Base-by-base conservation (phyloP, 1,140 invertebrate genomes). In the Lepidurus apus region DNA sequence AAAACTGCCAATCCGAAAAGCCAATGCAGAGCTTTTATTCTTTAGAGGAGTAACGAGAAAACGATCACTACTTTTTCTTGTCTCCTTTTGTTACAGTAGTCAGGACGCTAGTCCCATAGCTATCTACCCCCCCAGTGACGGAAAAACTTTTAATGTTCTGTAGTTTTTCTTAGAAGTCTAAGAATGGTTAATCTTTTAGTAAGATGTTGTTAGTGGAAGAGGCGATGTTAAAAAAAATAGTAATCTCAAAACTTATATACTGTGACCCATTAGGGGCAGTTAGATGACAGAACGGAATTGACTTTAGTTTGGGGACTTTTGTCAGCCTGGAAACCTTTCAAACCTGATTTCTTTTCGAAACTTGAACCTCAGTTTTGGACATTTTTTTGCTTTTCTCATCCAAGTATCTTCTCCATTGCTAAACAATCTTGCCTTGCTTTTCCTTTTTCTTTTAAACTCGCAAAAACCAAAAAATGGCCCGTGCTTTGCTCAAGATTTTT, bases 401-500 rank as follows among this genome's bases (percentile, higher is more conserved):
- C 13, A 4, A 65, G 53, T 65, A n/a, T 21, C 53, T n/a, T 21
- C 17, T n/a, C 21, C n/a, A 13, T 65, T 65, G 21, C 53, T 65
- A 13, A n/a, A 21, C 53, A 13, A n/a, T 47, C 21, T 17, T 21
- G 53, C 53, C 21, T 65, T 65, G 8, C 45, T 47, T 47, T 47
- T 65, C 21, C 21, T 17, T 17, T 17, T 65, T 65, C 53, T 65
- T 65, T 65, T 13, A n/a, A 65, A 13, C 53, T 65, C 53, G 21
- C 13, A 65, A 65, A n/a, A 7, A 21, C 53, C 53, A 65, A 65
- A 9, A 65, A 65, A 65, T 21, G 53, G 53, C 53, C 53, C 53
- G 53, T 65, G 53, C 53, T 65, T 65, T 65, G 53, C 53, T 65
- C 53, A 65, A 65, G 53, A 65, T 65, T 65, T 65, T 65, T 65